phyloP scores from a whole-genome alignment of 1,140 invertebrate species.

The Medauroidea extradentata region DNA sequence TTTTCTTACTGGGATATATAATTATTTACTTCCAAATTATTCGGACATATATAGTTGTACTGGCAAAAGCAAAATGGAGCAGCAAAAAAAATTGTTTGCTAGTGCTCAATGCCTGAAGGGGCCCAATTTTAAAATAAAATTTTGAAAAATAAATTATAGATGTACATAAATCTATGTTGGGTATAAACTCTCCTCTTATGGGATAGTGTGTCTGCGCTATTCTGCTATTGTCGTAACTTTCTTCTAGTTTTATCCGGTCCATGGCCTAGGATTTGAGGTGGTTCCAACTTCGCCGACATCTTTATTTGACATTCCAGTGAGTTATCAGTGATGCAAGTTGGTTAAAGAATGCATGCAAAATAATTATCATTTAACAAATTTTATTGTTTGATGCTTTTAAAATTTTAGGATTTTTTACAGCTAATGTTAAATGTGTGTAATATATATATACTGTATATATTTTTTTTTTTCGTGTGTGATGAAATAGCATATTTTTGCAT shows the following conservation, averaged over 20 bases:
- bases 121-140: too few species aligned
- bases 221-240: constrained; percentile 2
- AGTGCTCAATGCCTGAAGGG: too few species aligned
- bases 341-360: too few species aligned
- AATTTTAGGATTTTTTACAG: neutral
- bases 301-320: constrained; percentile 39
- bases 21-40: too few species aligned
- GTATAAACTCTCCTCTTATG: neutral
- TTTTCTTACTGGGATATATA: too few species aligned
- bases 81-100: too few species aligned
- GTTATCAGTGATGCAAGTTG: neutral
- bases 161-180: neutral
- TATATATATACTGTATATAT: neutral
- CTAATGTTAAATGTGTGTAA: neutral
- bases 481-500: neutral
- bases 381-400: neutral
- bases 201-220: neutral
- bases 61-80: too few species aligned
- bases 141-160: too few species aligned
- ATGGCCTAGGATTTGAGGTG: constrained; percentile 52
- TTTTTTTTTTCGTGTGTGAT: neutral
- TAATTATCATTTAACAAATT: too few species aligned
- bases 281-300: constrained; percentile 44
- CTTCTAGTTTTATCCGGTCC: constrained; percentile 25
- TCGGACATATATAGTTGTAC: too few species aligned